Conservation (phyloP, 2,888 invertebrate genomes). For the Campoplex nolae region DNA sequence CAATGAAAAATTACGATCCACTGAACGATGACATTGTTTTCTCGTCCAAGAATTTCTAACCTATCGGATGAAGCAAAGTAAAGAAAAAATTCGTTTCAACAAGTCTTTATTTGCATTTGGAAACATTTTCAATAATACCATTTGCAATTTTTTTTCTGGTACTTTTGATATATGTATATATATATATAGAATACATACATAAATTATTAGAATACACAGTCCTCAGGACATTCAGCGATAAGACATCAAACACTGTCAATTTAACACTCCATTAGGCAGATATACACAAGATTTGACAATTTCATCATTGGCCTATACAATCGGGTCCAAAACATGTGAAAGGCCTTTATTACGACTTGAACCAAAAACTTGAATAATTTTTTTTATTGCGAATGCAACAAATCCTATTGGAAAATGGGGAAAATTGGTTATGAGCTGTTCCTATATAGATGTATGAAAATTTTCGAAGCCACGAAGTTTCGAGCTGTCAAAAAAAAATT, state of each 20-base stretch:
- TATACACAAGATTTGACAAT: not conserved
- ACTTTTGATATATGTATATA: not conserved
- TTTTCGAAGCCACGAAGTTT: no score
- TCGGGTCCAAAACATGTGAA: no score
- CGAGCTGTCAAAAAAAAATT: no score
- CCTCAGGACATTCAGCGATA: not conserved
- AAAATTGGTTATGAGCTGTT: no score
- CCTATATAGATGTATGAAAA: no score
- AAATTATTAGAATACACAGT: not conserved
- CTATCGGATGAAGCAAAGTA: not conserved
- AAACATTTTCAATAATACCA: conserved; percentile 57
- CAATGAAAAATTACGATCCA: no score
- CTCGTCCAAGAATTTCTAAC: not conserved
- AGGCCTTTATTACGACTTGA: no score
- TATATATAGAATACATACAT: not conserved
- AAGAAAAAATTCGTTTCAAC: conserved; percentile 36
- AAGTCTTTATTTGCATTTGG: conserved; percentile 62
- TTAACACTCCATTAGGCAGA: not conserved
- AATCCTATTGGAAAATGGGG: no score
- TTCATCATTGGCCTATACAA: not conserved
- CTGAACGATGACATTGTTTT: not conserved
- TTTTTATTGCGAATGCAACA: no score
- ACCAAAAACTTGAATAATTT: no score
- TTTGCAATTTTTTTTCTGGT: conserved; percentile 6
- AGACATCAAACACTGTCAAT: conserved; percentile 3